Base-by-base conservation (phyloP, 2,113 vertebrate genomes). In the Campylomormyrus numenius region DNA sequence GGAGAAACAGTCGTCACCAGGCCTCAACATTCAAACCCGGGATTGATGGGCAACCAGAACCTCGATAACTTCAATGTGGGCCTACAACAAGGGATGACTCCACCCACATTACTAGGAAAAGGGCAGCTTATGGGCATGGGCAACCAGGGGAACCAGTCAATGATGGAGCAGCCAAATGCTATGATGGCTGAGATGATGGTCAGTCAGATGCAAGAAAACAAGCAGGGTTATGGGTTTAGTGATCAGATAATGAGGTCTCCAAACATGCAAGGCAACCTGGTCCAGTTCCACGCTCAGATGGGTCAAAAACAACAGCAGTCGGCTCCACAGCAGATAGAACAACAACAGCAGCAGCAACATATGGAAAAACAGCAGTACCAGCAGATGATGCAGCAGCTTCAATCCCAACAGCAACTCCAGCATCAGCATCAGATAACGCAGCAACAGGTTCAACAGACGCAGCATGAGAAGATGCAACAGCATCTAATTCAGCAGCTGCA, bases 161-260 rank as follows among this genome's bases (percentile, higher is more conserved):
- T 99, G 95, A 94, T 99, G 90, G 92, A 95, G 21, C 97, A 97
- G 88, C 98, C 98, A 92, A 99, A 98, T 90, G 96, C 97, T 0
- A 97, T 98, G 96, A 98, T 99, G 97, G 98, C 98, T 84, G 98
- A 99, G 94, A 98, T 99, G 95, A 97, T 99, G 95, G 97, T 95
- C 94, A 97, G 96, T 94, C 98, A 98, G 94, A 97, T 99, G 95
- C 98, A 98, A 94, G 97, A 97, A 91, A 98, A 97, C 95, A 99
- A 99, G 92, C 97, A 97, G 91, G 94, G 96, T 31, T 99, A 99
- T 94, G 97, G 93, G 86, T 92, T 96, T 91, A 98, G 97, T 92
- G 98, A 96, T 93, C 98, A 97, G 45, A 96, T 99, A 94, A 97
- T 99, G 96, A 97, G 98, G 93, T 97, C 97, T 89, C 97, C 97